Percentiles rank a stretch among this genome's conserved stretches.
phyloP scores from a whole-genome alignment of 2,888 invertebrate genomes.

The Parascotia fuliginaria region DNA sequence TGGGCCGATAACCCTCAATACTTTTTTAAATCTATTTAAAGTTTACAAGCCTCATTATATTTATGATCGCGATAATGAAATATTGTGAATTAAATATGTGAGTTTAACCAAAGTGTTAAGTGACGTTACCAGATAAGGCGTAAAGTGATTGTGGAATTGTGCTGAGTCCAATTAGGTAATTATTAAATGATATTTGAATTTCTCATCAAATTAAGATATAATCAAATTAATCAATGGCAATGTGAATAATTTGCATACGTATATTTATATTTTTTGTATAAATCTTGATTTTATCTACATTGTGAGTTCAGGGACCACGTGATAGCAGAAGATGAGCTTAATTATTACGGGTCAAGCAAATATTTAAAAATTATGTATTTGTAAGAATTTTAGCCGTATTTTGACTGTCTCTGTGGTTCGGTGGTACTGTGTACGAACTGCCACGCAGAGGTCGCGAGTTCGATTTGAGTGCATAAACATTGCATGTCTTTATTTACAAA shows the following conservation, averaged over 20 bases:
- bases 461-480: too few relatives aligned
- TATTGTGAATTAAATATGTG: conserved; percentile 16
- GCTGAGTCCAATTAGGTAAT: conserved; percentile 14
- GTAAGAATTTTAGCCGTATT: too few relatives aligned
- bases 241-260: background rate
- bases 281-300: background rate
- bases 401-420: too few relatives aligned
- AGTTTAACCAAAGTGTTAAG: background rate
- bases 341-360: too few relatives aligned
- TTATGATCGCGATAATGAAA: conserved; percentile 7
- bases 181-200: conserved; percentile 6
- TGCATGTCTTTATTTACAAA: too few relatives aligned
- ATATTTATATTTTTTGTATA: background rate
- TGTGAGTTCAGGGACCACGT: too few relatives aligned
- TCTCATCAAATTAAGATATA: conserved; percentile 14
- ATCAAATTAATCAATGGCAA: conserved; percentile 13
- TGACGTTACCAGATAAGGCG: conserved; percentile 22
- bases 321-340: too few relatives aligned
- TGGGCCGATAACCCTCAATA: conserved; percentile 49
- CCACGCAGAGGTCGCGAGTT: too few relatives aligned
- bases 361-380: too few relatives aligned
- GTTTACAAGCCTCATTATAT: conserved; percentile 47
- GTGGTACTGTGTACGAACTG: too few relatives aligned
- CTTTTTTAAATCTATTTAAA: conserved; percentile 42
- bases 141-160: conserved; percentile 14